These are phyloP conservation scores for Cryptocephalus primarius DNA, from an alignment of 2,888 invertebrate genomes.

Conservation along the genomic window DNA sequence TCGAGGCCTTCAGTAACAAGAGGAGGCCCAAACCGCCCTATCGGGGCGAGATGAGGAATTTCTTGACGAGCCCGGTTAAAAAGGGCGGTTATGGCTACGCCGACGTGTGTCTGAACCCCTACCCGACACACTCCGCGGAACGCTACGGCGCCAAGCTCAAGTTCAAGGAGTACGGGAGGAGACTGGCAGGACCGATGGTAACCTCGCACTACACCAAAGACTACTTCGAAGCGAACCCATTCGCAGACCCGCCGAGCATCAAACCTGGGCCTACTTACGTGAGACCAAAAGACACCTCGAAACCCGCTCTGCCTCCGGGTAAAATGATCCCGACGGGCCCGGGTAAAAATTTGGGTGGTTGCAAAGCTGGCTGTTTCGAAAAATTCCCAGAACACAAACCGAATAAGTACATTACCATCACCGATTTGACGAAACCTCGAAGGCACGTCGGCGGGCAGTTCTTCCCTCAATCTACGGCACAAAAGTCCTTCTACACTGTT, in stretches of 20 bases:
- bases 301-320: conserved; percentile 16
- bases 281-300: conserved; percentile 17
- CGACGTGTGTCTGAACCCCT: conserved; percentile 40
- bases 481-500: conserved; percentile 18
- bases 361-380: conserved; percentile 24
- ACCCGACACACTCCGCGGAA: conserved; percentile 31
- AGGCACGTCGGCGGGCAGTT: conserved; percentile 13
- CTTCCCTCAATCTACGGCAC: conserved; percentile 18
- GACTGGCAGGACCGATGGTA: conserved; percentile 23
- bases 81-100: conserved; percentile 43
- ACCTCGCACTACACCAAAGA: conserved; percentile 23
- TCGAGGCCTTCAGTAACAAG: conserved; percentile 25
- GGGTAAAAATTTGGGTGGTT: conserved; percentile 27
- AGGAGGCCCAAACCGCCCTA: conserved; percentile 12
- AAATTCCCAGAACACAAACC: conserved; percentile 21
- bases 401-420: conserved; percentile 16
- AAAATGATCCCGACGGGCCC: conserved; percentile 29
- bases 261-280: conserved; percentile 26
- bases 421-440: conserved; percentile 13
- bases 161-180: conserved; percentile 21
- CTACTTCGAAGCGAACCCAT: conserved; percentile 37
- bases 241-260: conserved; percentile 19
- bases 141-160: conserved; percentile 22
- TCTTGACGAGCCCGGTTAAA: conserved; percentile 33
- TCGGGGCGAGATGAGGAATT: conserved; percentile 14